Evolutionary conservation across 2,113 vertebrate genomes (phyloP), one percentile per base, ranked within the genome.

Genomic region (Myotis davidii): DNA sequence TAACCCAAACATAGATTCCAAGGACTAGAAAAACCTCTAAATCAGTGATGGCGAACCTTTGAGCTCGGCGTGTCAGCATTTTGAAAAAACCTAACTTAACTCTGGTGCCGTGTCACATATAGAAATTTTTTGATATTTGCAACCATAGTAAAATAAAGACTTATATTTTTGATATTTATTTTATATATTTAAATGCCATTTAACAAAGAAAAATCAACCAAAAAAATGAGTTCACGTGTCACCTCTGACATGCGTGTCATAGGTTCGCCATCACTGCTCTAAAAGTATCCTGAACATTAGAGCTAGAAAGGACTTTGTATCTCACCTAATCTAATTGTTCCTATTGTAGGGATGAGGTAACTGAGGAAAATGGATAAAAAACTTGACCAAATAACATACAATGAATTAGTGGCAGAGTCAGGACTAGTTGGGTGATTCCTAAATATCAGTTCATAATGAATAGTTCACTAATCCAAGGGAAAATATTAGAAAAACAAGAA

Each of bases 261-360:
- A 39, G 37, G 37, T 39, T 39, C 37, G 37, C 37, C 37, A 39
- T 39, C 37, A 39, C 37, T 39, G 37, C 52, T 76, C 37, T 42
- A 42, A 65, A 23, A 84, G 21, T 61, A 81, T 81, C 27, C 21
- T 64, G 42, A 94, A 59, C 16, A 90, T 54, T 94, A 69, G 32
- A 86, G 27, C n/a, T 92, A 48, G 37, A 48, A 77, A 92, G 21
- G 10, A 42, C 0, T 29, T 94, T 82, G 34, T 6, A 65, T 92
- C 14, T 82, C 25, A 92, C 85, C n/a, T 69, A 81, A 65, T 85
- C 45, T 50, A 85, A 86, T 82, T 82, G 13, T 61, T 20, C 67
- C 29, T 92, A 65, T 88, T 92, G 13, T 54, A 93, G 50, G 65
- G n/a, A 73, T 89, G 23, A 89, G 20, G 70, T 94, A 97, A 93